Base-by-base conservation (phyloP, 2,113 vertebrate species). In the Lepisosteus oculatus region DNA sequence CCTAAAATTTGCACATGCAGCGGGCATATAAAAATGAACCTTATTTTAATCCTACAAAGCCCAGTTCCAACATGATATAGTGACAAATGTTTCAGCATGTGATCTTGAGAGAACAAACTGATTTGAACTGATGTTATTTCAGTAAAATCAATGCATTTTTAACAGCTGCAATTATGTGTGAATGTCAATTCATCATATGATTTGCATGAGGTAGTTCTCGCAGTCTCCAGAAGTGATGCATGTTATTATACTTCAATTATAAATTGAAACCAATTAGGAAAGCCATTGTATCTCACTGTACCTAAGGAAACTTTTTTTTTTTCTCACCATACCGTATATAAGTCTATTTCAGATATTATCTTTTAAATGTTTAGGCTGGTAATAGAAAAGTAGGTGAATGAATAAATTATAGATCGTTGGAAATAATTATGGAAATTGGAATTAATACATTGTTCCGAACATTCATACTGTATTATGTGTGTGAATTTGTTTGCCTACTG, bases 181-280 rank as follows among this genome's bases (percentile, higher is more conserved):
- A 80, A 85, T 79, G 77, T 85, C 81, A 82, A 85, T 89, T 90
- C 85, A 88, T 90, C 86, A 88, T 68, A 81, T 81, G 85, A 89
- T 90, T 88, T 90, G 86, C 88, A 89, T 89, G 85, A 86, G 79
- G 88, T 90, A 85, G 87, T 89, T 89, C 88, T 86, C 81, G 81
- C 76, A 68, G 78, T 81, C 83, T 65, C 76, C 78, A 87, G 85
- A 83, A 88, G 85, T 86, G 86, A 87, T 92, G 86, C 88, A 85
- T 86, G 88, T 89, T 89, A 90, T 87, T 88, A 89, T 82, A 81
- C 87, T 91, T 90, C 89, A 91, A 88, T 90, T 89, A 91, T 78
- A 81, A 85, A 83, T 79, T 83, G 84, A 88, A 90, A 87, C 85
- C 88, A 90, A 86, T 90, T 90, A 88, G 84, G 71, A 65, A 76